These are phyloP conservation scores for Drosophila parvula DNA, from an alignment of 1,140 invertebrate genomes.

Conservation along the genomic window DNA sequence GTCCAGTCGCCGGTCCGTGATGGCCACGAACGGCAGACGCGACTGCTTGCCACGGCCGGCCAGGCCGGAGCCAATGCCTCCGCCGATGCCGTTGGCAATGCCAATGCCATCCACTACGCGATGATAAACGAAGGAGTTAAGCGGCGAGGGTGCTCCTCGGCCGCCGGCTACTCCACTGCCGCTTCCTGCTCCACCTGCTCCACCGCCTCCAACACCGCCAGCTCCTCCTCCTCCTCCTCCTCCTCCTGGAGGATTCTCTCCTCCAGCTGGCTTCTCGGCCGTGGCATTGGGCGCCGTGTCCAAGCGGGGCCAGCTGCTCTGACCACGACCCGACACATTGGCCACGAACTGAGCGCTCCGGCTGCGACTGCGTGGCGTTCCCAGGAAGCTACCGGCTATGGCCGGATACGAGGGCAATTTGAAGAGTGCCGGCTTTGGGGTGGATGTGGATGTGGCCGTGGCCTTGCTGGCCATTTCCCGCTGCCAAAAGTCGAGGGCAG, in stretches of 20 bases:
- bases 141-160: conserved; percentile 38
- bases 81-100: conserved; percentile 6
- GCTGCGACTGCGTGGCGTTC: conserved; percentile 73
- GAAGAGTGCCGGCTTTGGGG: conserved; percentile 63
- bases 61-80: conserved; percentile 14
- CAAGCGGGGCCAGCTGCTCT: conserved; percentile 40
- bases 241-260: not conserved
- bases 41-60: conserved; percentile 66
- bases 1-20: conserved; percentile 77
- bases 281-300: conserved; percentile 12
- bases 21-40: conserved; percentile 78
- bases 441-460: conserved; percentile 14
- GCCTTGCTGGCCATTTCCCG: conserved; percentile 50
- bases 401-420: conserved; percentile 73
- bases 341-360: conserved; percentile 75
- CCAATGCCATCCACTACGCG: conserved; percentile 64
- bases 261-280: conserved; percentile 10
- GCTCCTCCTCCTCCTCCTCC: conserved; percentile 1
- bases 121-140: conserved; percentile 79
- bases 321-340: conserved; percentile 65
- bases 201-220: not conserved
- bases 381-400: conserved; percentile 64
- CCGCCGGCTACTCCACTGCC: not conserved
- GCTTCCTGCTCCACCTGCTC: not conserved
- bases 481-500: conserved; percentile 55